Evolutionary conservation across 92 coral and sea anemone species (phyloP).

Genomic region (Paramuricea clavata): DNA sequence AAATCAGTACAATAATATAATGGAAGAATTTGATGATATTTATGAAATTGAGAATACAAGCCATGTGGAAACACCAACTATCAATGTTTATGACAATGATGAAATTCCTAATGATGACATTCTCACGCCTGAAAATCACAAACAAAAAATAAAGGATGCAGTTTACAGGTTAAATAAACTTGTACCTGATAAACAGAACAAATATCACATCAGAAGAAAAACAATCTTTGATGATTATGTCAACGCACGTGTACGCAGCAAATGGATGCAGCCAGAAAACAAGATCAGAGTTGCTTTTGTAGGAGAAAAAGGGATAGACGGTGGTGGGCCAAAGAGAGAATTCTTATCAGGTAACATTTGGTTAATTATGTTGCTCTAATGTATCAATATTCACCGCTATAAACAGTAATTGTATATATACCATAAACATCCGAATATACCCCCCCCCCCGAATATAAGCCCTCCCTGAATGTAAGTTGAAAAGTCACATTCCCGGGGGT

Average conservation of each 20-base stretch:
- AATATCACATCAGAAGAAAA: constrained; percentile 9
- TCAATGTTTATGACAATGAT: neutral
- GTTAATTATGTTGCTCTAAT: no score
- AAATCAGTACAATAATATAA: constrained; percentile 6
- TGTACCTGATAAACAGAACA: neutral
- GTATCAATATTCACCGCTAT: no score
- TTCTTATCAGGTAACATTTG: constrained; percentile 32
- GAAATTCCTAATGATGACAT: neutral
- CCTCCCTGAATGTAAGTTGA: no score
- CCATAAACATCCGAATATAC: no score
- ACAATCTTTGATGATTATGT: constrained; percentile 37
- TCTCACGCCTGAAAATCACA: constrained; percentile 27
- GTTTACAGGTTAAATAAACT: neutral
- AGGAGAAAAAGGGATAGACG: constrained; percentile 20
- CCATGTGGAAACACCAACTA: neutral
- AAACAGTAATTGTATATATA: no score
- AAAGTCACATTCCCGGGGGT: no score
- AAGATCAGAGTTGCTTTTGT: constrained; percentile 16
- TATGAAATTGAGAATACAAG: neutral
- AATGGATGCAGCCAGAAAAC: constrained; percentile 46
- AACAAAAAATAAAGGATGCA: constrained; percentile 1
- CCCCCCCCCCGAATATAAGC: no score
- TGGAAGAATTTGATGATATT: neutral
- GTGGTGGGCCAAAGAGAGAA: constrained; percentile 34
- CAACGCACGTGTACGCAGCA: constrained; percentile 14